phyloP scores from a whole-genome alignment of 2,113 vertebrate species.

The Cochlearius cochlearius region DNA sequence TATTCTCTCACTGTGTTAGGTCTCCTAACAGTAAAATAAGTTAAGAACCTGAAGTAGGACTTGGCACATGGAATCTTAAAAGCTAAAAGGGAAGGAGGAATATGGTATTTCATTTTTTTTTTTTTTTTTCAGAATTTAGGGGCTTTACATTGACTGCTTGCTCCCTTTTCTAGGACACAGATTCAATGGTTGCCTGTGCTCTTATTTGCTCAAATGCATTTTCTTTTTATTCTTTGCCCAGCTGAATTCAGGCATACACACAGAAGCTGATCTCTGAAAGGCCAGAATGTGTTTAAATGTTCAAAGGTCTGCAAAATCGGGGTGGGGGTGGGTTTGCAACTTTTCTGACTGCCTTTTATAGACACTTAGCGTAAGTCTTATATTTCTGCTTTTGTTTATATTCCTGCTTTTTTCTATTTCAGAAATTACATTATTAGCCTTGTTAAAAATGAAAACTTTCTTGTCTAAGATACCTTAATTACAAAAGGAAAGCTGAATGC shows the following conservation, averaged over 20 bases:
- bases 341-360: not conserved
- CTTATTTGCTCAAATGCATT: not conserved
- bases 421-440: not conserved
- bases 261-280: not conserved
- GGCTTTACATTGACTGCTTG: not conserved
- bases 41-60: not conserved
- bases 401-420: not conserved
- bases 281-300: not conserved
- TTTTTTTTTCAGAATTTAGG: not conserved
- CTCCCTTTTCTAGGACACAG: not conserved
- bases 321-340: rapidly evolving
- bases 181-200: not conserved
- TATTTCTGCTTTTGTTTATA: not conserved
- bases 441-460: not conserved
- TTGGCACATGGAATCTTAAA: not conserved
- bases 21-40: not conserved
- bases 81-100: not conserved
- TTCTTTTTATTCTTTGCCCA: not conserved
- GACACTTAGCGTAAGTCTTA: not conserved
- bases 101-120: not conserved
- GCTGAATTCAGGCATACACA: not conserved
- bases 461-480: not conserved
- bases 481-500: not conserved
- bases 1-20: not conserved
- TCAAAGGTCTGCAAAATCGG: not conserved